Conservation (phyloP, 2,888 invertebrate genomes). For the Tethea ocularis region DNA sequence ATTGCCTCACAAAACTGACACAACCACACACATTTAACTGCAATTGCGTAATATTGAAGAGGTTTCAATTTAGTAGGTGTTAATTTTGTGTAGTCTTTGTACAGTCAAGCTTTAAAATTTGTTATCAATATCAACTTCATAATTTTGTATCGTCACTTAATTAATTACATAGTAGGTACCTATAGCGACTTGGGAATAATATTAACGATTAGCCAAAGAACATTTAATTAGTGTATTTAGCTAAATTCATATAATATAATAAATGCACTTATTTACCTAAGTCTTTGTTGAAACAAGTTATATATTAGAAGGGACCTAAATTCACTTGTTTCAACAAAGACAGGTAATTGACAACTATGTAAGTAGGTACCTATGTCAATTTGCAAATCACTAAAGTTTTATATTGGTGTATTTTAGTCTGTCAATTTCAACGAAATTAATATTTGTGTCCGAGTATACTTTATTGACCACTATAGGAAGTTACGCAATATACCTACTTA, state of each 20-base stretch:
- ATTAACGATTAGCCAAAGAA: no score
- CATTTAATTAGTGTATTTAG: no score
- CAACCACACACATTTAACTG: not conserved
- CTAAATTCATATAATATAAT: no score
- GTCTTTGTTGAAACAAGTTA: no score
- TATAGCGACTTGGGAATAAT: not conserved
- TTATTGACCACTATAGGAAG: conserved; percentile 34
- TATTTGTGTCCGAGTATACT: not conserved
- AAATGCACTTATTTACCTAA: no score
- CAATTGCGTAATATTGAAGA: conserved; percentile 1
- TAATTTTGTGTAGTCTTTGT: not conserved
- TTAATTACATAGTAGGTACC: not conserved
- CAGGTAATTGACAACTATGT: no score
- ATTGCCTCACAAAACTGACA: not conserved
- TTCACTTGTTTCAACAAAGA: no score
- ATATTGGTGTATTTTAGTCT: not conserved
- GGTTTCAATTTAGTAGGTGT: conserved; percentile 4
- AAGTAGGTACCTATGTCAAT: no score
- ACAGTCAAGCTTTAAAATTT: not conserved
- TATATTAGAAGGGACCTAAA: no score
- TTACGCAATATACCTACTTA: conserved; percentile 55
- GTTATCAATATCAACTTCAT: not conserved
- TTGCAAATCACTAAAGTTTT: no score
- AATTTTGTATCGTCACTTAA: not conserved
- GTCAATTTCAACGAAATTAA: not conserved